Conservation (phyloP, 2,888 invertebrate species). For the Trachelus iudaicus region DNA sequence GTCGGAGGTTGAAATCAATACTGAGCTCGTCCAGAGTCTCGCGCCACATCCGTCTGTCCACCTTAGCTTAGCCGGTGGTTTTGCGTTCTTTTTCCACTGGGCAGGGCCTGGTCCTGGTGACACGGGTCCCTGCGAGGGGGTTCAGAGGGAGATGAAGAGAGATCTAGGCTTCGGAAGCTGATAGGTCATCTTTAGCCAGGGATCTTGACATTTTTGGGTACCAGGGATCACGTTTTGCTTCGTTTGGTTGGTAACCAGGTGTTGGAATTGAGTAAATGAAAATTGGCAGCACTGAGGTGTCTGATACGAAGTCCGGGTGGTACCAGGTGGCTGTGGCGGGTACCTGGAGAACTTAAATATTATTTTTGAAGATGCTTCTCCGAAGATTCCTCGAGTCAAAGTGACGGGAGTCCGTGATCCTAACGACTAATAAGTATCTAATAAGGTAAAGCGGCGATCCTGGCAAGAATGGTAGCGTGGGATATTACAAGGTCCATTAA, state of each 20-base stretch:
- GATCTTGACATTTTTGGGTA: not conserved
- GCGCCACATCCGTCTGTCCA: conserved; percentile 16
- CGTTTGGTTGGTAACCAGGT: not conserved
- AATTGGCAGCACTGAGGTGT: not conserved
- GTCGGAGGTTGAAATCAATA: conserved; percentile 51
- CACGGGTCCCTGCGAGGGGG: not conserved
- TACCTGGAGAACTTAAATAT: not conserved
- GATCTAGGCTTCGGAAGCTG: not conserved
- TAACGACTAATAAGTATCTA: conserved; percentile 48
- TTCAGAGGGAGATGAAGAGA: not conserved
- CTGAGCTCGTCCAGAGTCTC: conserved; percentile 27
- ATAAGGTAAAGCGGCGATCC: conserved; percentile 35
- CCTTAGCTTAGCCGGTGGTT: conserved; percentile 15
- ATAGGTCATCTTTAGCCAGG: not conserved
- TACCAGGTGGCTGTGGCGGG: not conserved
- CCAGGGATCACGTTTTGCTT: not conserved
- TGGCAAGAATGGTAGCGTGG: conserved; percentile 42
- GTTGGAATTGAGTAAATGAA: not conserved
- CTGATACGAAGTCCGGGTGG: not conserved
- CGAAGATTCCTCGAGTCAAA: not conserved
- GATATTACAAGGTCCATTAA: conserved; percentile 53
- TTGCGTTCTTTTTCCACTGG: not conserved
- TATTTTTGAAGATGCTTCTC: not conserved
- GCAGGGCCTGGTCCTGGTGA: not conserved
- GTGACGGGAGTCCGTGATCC: conserved; percentile 9